Conservation (phyloP, 2,113 vertebrate species). For the Hemichromis elongatus region DNA sequence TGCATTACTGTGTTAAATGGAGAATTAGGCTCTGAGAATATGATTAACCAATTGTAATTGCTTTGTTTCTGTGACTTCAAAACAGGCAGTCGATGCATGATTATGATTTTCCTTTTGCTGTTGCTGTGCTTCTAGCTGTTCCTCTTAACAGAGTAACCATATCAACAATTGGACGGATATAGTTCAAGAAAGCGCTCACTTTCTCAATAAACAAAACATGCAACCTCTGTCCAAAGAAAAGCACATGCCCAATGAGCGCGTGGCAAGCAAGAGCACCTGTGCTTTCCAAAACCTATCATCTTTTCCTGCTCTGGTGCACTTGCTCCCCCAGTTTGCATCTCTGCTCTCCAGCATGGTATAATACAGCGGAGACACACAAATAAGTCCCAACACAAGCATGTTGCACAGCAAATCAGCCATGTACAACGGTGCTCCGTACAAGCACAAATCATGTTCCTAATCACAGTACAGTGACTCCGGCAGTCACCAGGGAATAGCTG, state of each 20-base stretch:
- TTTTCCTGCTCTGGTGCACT: slow-evolving; percentile 34
- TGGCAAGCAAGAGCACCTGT: slow-evolving; percentile 18
- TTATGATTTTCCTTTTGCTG: not conserved
- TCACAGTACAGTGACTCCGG: slow-evolving; percentile 59
- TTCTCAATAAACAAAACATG: not conserved
- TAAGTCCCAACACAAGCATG: slow-evolving; percentile 32
- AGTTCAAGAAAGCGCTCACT: not conserved
- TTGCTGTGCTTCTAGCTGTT: not conserved
- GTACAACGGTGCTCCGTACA: slow-evolving; percentile 50
- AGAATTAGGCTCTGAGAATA: slow-evolving; percentile 58
- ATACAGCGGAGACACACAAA: slow-evolving; percentile 33
- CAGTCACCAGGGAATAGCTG: slow-evolving; percentile 54
- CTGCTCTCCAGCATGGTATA: not conserved
- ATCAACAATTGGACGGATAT: not conserved
- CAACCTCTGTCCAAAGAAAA: not conserved
- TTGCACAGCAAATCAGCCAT: slow-evolving; percentile 48
- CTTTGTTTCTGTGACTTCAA: slow-evolving; percentile 47
- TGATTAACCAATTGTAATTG: slow-evolving; percentile 61
- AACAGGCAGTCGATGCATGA: slow-evolving; percentile 16
- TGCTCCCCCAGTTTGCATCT: slow-evolving; percentile 12
- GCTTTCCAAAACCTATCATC: slow-evolving; percentile 36
- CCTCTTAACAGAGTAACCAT: not conserved
- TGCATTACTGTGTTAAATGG: slow-evolving; percentile 61
- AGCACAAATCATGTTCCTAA: slow-evolving; percentile 66
- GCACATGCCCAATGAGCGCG: not conserved